Base-by-base conservation (phyloP, 1,140 invertebrate species). In the Phymastichus coffea region DNA sequence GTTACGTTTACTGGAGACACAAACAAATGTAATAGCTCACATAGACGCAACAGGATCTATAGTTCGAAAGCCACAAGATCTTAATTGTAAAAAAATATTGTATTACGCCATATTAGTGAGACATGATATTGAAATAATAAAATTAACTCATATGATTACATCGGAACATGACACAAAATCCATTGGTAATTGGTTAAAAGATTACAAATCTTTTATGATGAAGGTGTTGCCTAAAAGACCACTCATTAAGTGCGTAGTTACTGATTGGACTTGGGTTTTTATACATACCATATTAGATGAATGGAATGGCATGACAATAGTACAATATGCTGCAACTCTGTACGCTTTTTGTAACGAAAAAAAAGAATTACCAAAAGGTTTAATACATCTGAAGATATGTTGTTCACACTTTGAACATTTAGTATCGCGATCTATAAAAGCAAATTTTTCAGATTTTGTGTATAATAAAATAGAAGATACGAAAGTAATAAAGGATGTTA, bases 31-130 rank as follows among this genome's bases (percentile, higher is more conserved):
- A 15, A 23, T 48, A 17, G 1, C 35, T 28, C 51, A 65, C 44
- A 41, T 63, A 4, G 60, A 63, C 58, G 56, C 60, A 0, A 66
- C 65, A 7, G 63, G 49, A 9, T 61, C n/a, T n/a, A n/a, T n/a
- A n/a, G n/a, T n/a, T n/a, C n/a, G n/a, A n/a, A n/a, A n/a, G n/a
- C n/a, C n/a, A n/a, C n/a, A n/a, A n/a, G n/a, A 33, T 33, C 6
- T 33, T 33, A 33, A 6, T 8, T 33, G 30, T 33, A 33, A 33
- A 33, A 33, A 33, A 33, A 33, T 33, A 8, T 33, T 33, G 30
- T 6, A 8, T 8, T 33, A 33, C 30, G 14, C 14, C 7, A 14
- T 6, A 14, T 6, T 33, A 33, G 30, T 33, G 6, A 33, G 14
- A 33, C 30, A 33, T 33, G 30, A 33, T 33, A 14, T 8, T 8